Evolutionary conservation across 2,888 invertebrate species (phyloP).

Genomic region (Ypsolopha sequella): DNA sequence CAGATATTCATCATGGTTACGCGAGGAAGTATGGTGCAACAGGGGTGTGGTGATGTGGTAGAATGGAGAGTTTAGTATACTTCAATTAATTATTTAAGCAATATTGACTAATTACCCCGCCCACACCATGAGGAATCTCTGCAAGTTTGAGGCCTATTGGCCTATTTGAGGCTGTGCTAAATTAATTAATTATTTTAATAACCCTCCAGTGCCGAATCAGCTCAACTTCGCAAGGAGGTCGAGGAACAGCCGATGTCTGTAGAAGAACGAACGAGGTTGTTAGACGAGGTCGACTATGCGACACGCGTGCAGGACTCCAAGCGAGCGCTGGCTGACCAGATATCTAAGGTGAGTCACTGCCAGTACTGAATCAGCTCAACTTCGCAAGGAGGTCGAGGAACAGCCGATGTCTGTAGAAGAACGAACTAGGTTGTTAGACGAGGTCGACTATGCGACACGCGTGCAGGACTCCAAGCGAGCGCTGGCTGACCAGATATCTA

Average conservation of each 20-base stretch:
- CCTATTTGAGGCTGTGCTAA: no score
- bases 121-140: no score
- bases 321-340: conserved; percentile 34
- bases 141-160: no score
- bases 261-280: conserved; percentile 26
- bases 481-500: conserved; percentile 38
- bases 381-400: conserved; percentile 28
- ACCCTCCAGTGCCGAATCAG: conserved; percentile 24
- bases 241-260: conserved; percentile 34
- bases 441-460: conserved; percentile 42
- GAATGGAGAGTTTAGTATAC: no score
- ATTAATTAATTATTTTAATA: no score
- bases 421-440: conserved; percentile 20
- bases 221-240: conserved; percentile 30
- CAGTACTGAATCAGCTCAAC: conserved; percentile 30
- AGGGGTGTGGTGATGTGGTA: no score
- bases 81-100: no score
- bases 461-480: conserved; percentile 46
- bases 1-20: no score
- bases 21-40: no score
- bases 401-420: conserved; percentile 38
- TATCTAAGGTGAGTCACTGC: conserved; percentile 32
- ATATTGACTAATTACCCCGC: background rate
- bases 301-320: conserved; percentile 45
- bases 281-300: conserved; percentile 39